A percentile compares a stretch with the other conserved stretches of the same genome.
Evolutionary conservation across 1,140 invertebrate genomes (phyloP).

Genomic region (Cyclina sinensis): DNA sequence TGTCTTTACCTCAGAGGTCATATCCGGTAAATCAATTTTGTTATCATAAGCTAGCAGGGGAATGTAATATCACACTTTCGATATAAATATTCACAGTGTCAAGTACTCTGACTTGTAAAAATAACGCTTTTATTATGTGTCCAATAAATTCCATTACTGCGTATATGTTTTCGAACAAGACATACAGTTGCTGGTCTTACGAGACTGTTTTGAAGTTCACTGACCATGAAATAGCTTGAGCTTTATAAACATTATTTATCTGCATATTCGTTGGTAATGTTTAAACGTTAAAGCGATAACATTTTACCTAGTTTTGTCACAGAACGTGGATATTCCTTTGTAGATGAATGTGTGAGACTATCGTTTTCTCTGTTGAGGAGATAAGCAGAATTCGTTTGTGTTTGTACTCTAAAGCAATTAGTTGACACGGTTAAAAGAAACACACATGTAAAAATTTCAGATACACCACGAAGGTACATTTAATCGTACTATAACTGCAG

Average conservation of each 20-base stretch:
- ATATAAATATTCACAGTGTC: too few species aligned
- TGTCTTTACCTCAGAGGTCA: neutral
- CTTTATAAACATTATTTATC: too few species aligned
- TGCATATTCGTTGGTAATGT: too few species aligned
- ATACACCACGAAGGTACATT: too few species aligned
- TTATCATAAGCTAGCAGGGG: too few species aligned
- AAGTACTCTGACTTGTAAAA: neutral
- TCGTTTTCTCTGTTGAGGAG: neutral
- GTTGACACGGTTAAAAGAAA: neutral
- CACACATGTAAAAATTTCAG: too few species aligned
- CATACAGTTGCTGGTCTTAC: neutral
- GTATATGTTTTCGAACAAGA: neutral
- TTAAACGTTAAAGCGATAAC: neutral
- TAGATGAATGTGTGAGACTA: neutral
- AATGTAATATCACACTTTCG: too few species aligned
- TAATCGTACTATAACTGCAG: too few species aligned
- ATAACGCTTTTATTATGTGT: neutral
- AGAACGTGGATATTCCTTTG: neutral
- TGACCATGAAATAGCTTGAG: too few species aligned
- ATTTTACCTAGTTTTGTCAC: neutral
- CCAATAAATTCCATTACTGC: neutral
- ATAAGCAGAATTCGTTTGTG: neutral
- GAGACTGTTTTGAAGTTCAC: neutral
- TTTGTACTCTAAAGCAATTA: neutral
- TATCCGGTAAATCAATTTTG: neutral